Percentiles rank a stretch among this genome's conserved stretches.
Evolutionary conservation across 2,888 invertebrate species (phyloP).

Genomic region (Hylaea fasciaria): DNA sequence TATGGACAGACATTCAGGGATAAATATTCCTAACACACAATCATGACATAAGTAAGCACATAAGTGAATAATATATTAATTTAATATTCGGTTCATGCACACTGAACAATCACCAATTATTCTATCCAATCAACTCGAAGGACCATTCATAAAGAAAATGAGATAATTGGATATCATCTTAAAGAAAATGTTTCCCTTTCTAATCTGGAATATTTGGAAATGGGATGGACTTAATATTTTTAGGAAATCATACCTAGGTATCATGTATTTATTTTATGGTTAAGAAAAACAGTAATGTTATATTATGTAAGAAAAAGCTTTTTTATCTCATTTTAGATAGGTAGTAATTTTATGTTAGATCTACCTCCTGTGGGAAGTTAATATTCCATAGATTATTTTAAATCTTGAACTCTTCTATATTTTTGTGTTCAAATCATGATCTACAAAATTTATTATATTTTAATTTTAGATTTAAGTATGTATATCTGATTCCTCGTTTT

Average conservation of each 20-base stretch:
- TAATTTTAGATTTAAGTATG: background rate
- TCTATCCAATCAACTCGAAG: slow-evolving; percentile 5
- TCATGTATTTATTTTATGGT: slow-evolving; percentile 46
- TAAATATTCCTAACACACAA: too few relatives aligned
- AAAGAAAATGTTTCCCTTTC: background rate
- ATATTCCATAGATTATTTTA: slow-evolving; percentile 21
- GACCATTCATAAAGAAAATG: background rate
- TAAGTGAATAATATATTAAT: too few relatives aligned
- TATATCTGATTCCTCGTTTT: slow-evolving; percentile 4
- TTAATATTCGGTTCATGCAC: too few relatives aligned
- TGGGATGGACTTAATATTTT: slow-evolving; percentile 25
- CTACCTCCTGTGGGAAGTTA: slow-evolving; percentile 22
- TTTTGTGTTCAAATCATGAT: slow-evolving; percentile 7
- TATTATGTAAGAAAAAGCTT: slow-evolving; percentile 8
- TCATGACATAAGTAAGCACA: too few relatives aligned
- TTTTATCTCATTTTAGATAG: slow-evolving; percentile 18
- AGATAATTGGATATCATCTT: background rate
- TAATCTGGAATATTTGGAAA: background rate
- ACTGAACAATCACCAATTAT: background rate
- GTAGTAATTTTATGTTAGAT: slow-evolving; percentile 12
- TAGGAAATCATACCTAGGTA: slow-evolving; percentile 38
- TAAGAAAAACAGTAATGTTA: slow-evolving; percentile 37
- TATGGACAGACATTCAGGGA: too few relatives aligned
- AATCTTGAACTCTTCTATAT: slow-evolving; percentile 11
- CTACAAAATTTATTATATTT: background rate